Evolutionary conservation across 1,140 invertebrate species (phyloP), one percentile per base, ranked within the genome.

Genomic region (Delia radicum): DNA sequence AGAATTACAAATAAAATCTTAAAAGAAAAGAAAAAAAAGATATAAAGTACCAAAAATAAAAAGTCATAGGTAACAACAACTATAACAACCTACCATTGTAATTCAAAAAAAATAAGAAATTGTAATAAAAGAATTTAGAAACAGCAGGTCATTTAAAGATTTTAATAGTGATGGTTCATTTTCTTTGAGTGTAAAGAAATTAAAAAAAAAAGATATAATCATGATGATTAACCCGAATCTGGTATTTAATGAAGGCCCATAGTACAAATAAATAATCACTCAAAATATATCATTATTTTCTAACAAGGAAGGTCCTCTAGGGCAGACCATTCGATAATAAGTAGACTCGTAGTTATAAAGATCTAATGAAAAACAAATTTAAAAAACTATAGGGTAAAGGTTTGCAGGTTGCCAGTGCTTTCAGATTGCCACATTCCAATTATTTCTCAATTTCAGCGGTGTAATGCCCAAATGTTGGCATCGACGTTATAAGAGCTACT

Each of bases 61-160:
- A 67, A 67, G 29, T 67, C 63, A 67, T 33, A 69, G 65, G 18
- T 69, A 33, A 18, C 27, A 65, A 69, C 65, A 69, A 21, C 48
- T 8, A 46, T 33, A n/a, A 46, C 42, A 55, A 55, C 48, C 18
- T 18, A 55, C 48, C 48, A 55, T 55, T 55, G 12, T 21, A 55
- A 55, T 55, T 21, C 29, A 69, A 69, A 21, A 31, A 24, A 24
- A 10, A 31, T 13, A 69, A 10, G n/a, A 69, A 69, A 37, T 27
- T 29, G 27, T 26, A 31, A 3, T 31, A 37, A 69, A 24, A 69
- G 65, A 69, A 69, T 33, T 69, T 69, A 3, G 65, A 69, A 69
- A 33, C 65, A 69, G 29, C 65, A 69, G 65, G 29, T 33, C 29
- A 69, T 69, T 69, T 69, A 6, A 21, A 69, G 12, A 31, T 15